These are phyloP conservation scores for Tympanoctomys barrerae DNA, from an alignment of 2,797 vertebrate genomes.

Conservation along the genomic window DNA sequence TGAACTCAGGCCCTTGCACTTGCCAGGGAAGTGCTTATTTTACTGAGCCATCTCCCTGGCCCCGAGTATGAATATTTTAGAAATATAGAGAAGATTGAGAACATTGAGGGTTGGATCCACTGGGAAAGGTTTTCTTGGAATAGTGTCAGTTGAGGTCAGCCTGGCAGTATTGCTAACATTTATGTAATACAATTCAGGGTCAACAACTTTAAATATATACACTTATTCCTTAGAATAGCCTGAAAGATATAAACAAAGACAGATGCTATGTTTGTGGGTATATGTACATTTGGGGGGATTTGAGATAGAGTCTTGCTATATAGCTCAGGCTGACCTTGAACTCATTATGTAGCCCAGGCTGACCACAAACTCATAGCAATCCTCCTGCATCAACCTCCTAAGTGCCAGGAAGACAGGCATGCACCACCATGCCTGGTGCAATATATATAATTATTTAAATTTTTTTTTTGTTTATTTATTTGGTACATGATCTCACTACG, in stretches of 20 bases:
- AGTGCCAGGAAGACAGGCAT: background rate
- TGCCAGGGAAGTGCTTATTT: too few relatives aligned
- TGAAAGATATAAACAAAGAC: slow-evolving; percentile 44
- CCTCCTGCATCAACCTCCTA: background rate
- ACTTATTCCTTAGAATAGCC: background rate
- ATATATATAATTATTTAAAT: background rate
- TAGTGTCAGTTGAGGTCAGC: background rate
- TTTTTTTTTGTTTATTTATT: too few relatives aligned
- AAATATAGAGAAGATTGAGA: background rate
- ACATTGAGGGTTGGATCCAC: slow-evolving; percentile 4
- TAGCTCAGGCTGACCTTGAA: background rate
- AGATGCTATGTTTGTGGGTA: background rate
- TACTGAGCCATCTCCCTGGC: too few relatives aligned
- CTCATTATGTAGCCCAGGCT: background rate
- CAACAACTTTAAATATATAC: slow-evolving; percentile 16
- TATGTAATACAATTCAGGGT: background rate
- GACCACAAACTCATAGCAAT: background rate
- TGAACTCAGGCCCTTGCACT: too few relatives aligned
- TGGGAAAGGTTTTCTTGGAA: slow-evolving; percentile 26
- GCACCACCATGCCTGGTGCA: background rate
- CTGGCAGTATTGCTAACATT: slow-evolving; percentile 33
- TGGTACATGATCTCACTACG: too few relatives aligned
- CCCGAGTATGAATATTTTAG: slow-evolving; percentile 12
- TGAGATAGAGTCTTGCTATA: background rate
- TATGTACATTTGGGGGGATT: background rate